Evolutionary conservation across 2,888 invertebrate genomes (phyloP).

Genomic region (Griposia aprilina): DNA sequence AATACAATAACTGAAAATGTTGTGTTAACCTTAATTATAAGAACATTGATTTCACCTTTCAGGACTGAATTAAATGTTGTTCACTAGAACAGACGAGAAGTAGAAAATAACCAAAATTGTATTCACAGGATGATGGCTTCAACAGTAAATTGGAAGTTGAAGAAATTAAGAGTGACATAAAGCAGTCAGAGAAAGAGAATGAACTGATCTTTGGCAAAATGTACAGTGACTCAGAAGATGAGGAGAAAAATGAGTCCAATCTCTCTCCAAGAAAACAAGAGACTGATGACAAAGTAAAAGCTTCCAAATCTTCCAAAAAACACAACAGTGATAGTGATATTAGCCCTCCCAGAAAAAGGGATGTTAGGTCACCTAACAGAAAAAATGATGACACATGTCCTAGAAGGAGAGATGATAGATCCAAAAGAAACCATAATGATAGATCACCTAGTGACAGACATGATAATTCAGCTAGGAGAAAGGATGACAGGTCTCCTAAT

Average conservation of each 20-base stretch:
- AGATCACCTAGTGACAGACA: constrained; percentile 19
- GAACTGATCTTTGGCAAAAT: constrained; percentile 87
- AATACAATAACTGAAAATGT: too few relatives aligned
- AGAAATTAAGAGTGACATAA: constrained; percentile 83
- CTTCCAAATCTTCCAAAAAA: constrained; percentile 60
- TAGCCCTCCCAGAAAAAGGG: constrained; percentile 79
- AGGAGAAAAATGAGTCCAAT: constrained; percentile 79
- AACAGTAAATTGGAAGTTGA: constrained; percentile 86
- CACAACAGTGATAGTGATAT: constrained; percentile 80
- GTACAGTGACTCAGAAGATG: constrained; percentile 88
- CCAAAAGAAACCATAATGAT: background rate
- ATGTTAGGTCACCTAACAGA: constrained; percentile 46
- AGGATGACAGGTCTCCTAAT: constrained; percentile 2
- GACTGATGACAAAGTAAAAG: constrained; percentile 33
- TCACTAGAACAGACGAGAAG: constrained; percentile 29
- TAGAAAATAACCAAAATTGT: constrained; percentile 46
- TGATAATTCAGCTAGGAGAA: constrained; percentile 6
- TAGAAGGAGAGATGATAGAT: constrained; percentile 45
- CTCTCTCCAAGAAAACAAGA: constrained; percentile 59
- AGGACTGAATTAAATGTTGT: constrained; percentile 28
- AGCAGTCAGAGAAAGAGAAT: constrained; percentile 85
- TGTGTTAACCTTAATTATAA: constrained; percentile 16
- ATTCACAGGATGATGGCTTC: constrained; percentile 87
- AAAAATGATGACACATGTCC: constrained; percentile 14
- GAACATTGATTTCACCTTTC: constrained; percentile 35